Conservation (phyloP, 2,888 invertebrate species). For the Litoditis marina region DNA sequence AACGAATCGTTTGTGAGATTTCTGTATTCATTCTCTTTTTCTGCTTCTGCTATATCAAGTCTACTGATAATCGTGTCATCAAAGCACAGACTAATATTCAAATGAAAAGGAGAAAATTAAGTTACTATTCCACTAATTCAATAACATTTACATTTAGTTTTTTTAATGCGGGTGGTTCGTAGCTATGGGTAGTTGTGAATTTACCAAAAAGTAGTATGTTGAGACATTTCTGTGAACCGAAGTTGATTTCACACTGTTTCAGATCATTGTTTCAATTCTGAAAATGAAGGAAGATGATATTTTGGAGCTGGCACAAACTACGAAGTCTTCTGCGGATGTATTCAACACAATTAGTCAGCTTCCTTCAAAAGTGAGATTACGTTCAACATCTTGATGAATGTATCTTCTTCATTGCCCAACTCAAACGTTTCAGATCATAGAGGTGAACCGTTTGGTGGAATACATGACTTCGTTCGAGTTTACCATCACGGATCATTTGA, state of each 20-base stretch:
- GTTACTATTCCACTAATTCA: too few relatives aligned
- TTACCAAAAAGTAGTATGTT: neutral
- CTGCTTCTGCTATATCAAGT: too few relatives aligned
- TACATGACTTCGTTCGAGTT: constrained; percentile 59
- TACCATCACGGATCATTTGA: constrained; percentile 55
- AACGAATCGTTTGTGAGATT: too few relatives aligned
- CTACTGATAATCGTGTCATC: too few relatives aligned
- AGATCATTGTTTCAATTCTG: constrained; percentile 57
- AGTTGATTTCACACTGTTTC: too few relatives aligned
- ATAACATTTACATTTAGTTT: too few relatives aligned
- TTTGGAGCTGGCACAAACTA: constrained; percentile 76
- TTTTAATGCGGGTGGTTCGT: too few relatives aligned
- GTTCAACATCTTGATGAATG: neutral
- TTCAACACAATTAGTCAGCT: constrained; percentile 94
- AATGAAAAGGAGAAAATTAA: too few relatives aligned
- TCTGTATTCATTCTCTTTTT: too few relatives aligned
- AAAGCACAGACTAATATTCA: too few relatives aligned
- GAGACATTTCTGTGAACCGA: too few relatives aligned
- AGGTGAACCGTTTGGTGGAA: constrained; percentile 52
- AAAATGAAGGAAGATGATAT: constrained; percentile 73
- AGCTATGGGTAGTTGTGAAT: too few relatives aligned
- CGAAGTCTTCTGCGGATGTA: constrained; percentile 79
- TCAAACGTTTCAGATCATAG: constrained; percentile 37
- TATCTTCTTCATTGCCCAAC: neutral
- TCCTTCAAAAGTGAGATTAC: constrained; percentile 66